Evolutionary conservation across 2,888 invertebrate species (phyloP), one percentile per base, ranked within the genome.

Genomic region (Noctua fimbriata): DNA sequence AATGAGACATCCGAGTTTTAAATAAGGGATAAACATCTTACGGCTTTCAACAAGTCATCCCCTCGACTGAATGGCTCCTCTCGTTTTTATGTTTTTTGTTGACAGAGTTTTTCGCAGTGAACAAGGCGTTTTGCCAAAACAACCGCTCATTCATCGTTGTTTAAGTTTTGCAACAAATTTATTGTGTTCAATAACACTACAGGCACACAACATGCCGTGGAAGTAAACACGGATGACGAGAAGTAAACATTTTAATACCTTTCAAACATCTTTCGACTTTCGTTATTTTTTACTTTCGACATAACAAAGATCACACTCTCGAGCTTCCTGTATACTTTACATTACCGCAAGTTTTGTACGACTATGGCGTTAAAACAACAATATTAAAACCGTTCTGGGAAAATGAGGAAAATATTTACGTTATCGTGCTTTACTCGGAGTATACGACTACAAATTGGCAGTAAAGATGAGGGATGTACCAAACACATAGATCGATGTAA

Each of bases 131-230:
- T 83, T 83, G 82, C 78, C 85, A 88, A 88, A 87, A 86, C 75
- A 85, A 87, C 76, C 41, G 72, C 83, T 84, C 84, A 82, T 79
- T 77, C 73, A 78, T 67, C 74, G 72, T 73, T 88, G 81, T 89
- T 87, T 82, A 83, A 88, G 69, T 86, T 83, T 89, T 80, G 80
- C 83, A 83, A 84, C 78, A 83, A 87, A 83, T 84, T 82, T 74
- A 82, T 83, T 80, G 63, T 82, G 67, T 84, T 75, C 79, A 78
- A 81, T 79, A 88, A 83, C 52, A 82, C 78, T 79, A 79, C 69
- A 85, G 82, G 78, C 69, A 86, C 36, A 84, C 49, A 81, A 73
- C 69, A 65, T 36, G 70, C 32, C 36, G 65, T 52, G 66, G 49
- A 74, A 80, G 84, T 81, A 86, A 88, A 86, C 82, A 87, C 65